A percentile compares a stretch with the other conserved stretches of the same genome.
Evolutionary conservation across 2,113 vertebrate genomes (phyloP).

Genomic region (Ciconia stormi): DNA sequence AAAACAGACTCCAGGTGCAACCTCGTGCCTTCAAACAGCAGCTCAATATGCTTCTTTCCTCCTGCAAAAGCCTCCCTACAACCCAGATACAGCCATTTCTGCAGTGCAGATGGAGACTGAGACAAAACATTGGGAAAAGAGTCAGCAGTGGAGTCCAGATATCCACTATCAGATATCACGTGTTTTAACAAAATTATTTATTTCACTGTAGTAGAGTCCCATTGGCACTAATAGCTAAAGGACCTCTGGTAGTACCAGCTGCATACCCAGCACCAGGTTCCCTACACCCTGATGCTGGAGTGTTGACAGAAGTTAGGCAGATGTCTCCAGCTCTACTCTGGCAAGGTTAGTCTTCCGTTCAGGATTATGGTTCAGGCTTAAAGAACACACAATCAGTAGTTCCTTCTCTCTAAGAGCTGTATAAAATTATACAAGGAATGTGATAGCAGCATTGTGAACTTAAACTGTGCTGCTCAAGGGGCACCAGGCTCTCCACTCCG

Average conservation of each 20-base stretch:
- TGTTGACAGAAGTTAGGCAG: neutral
- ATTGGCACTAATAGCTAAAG: rapidly evolving
- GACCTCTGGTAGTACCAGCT: neutral
- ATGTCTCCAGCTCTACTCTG: neutral
- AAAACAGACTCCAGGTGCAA: neutral
- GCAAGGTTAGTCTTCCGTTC: neutral
- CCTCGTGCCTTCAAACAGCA: neutral
- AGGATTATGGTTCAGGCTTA: neutral
- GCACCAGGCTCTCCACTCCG: neutral
- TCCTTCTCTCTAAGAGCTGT: neutral
- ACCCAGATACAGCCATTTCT: neutral
- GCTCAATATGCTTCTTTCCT: rapidly evolving
- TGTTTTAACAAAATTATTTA: neutral
- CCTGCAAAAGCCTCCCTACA: neutral
- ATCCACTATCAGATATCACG: rapidly evolving
- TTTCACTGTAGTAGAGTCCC: neutral
- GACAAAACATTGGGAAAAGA: neutral
- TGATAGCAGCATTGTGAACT: neutral
- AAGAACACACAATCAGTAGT: neutral
- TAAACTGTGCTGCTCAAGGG: neutral
- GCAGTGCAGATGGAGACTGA: neutral
- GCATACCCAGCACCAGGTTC: neutral
- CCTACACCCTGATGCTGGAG: rapidly evolving
- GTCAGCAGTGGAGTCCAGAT: neutral
- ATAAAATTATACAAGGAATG: neutral